Percentiles rank a stretch among this genome's conserved stretches.
Evolutionary conservation across 2,797 vertebrate species (phyloP).

Genomic region (Anas acuta): DNA sequence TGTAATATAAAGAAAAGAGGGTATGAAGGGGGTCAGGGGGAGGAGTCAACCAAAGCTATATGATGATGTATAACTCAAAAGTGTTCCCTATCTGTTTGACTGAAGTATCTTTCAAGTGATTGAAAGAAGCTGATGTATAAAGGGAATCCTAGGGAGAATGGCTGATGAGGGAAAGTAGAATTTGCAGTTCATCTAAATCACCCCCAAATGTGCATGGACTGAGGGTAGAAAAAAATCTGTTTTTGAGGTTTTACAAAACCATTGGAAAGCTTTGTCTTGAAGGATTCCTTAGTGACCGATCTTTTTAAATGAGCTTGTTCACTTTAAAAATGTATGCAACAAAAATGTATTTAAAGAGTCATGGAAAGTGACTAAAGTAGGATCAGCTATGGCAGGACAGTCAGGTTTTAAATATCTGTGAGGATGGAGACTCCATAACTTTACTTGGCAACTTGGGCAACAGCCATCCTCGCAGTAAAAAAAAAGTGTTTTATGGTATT

Average conservation of each 20-base stretch:
- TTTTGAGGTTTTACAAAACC: neutral
- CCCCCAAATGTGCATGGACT: neutral
- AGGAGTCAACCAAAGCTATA: neutral
- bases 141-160: neutral
- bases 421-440: neutral
- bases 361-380: neutral
- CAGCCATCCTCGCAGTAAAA: neutral
- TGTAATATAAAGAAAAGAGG: conserved; percentile 2
- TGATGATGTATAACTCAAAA: conserved; percentile 5
- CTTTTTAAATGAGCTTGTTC: neutral
- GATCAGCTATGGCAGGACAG: neutral
- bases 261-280: neutral
- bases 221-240: neutral
- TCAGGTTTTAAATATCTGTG: neutral
- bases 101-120: neutral
- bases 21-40: neutral
- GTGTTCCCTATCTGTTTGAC: neutral
- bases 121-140: neutral
- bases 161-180: neutral
- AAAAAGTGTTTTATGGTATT: neutral
- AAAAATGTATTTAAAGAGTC: neutral
- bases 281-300: neutral
- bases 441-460: neutral
- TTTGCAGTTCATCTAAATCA: neutral
- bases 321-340: too few relatives aligned